A percentile compares a stretch with the other conserved stretches of the same genome.
These are phyloP conservation scores for Dicrurus megarhynchus DNA, from an alignment of 2,113 vertebrate genomes.

Conservation along the genomic window DNA sequence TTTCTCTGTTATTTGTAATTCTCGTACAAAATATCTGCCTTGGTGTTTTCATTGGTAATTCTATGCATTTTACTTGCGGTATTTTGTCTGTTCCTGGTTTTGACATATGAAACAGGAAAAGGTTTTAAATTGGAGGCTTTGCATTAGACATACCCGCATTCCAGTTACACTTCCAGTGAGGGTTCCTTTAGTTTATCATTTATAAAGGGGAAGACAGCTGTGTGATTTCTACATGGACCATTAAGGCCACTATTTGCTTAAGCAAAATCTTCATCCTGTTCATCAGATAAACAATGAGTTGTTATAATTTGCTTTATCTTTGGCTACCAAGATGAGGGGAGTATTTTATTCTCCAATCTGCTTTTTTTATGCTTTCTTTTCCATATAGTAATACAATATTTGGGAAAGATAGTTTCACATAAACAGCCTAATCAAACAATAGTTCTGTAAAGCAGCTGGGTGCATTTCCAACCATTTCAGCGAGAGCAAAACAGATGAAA, in stretches of 20 bases:
- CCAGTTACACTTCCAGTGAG: background rate
- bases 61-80: background rate
- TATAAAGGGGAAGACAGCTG: background rate
- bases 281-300: background rate
- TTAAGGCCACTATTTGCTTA: background rate
- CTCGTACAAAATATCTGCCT: background rate
- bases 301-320: background rate
- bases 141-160: background rate
- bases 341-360: background rate
- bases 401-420: background rate
- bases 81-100: background rate
- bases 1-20: background rate
- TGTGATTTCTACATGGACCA: background rate
- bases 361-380: background rate
- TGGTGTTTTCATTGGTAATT: background rate
- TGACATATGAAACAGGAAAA: background rate
- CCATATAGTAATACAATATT: background rate
- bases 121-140: constrained; percentile 27
- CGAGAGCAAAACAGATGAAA: background rate
- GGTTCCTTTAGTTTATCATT: background rate
- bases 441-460: background rate
- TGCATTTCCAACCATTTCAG: background rate
- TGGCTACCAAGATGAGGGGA: background rate
- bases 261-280: background rate
- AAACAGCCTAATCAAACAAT: background rate